phyloP scores from a whole-genome alignment of 2,888 invertebrate genomes.

The Agriotes lineatus region DNA sequence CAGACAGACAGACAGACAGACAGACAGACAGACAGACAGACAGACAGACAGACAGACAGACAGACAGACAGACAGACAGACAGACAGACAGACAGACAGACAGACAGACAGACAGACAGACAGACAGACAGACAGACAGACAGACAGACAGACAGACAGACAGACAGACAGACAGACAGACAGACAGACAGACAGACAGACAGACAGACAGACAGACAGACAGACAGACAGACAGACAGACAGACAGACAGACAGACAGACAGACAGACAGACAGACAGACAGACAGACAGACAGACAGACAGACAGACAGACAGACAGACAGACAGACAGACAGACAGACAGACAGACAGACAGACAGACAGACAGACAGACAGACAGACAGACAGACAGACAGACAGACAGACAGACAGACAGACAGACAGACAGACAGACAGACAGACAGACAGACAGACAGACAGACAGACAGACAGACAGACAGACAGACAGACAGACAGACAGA shows the following conservation, averaged over 20 bases:
- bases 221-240: constrained; percentile 3
- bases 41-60: constrained; percentile 5
- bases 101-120: constrained; percentile 7
- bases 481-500: constrained; percentile 7
- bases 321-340: constrained; percentile 7
- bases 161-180: constrained; percentile 7
- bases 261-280: constrained; percentile 5
- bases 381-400: constrained; percentile 7
- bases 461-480: constrained; percentile 7
- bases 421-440: constrained; percentile 7
- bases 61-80: constrained; percentile 7
- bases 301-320: constrained; percentile 7
- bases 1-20: constrained; percentile 5
- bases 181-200: constrained; percentile 7
- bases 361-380: constrained; percentile 7
- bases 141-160: constrained; percentile 7
- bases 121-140: constrained; percentile 7
- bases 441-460: constrained; percentile 7
- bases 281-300: constrained; percentile 7
- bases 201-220: constrained; percentile 7
- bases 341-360: constrained; percentile 7
- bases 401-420: constrained; percentile 7
- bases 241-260: constrained; percentile 7
- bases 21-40: constrained; percentile 7
- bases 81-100: constrained; percentile 7